phyloP scores from a whole-genome alignment of 2,888 invertebrate genomes.

The Lacanobia wlatinum region DNA sequence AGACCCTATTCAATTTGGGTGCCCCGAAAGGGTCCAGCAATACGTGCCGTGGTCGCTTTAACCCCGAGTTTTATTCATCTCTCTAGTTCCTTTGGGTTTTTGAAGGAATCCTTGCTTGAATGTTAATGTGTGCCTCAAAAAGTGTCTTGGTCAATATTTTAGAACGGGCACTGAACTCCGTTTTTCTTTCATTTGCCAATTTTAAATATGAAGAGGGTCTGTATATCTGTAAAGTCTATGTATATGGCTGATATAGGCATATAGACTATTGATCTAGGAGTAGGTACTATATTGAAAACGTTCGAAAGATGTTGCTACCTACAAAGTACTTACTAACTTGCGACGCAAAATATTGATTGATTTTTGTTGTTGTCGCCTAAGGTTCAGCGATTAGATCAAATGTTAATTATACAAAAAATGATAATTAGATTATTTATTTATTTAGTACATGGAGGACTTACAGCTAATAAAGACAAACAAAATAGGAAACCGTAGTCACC shows the following conservation, averaged over 20 bases:
- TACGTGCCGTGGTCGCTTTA: neutral
- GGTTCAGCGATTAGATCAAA: too few species aligned
- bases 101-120: conserved; percentile 16
- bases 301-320: neutral
- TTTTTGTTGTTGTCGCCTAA: too few species aligned
- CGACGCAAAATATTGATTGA: too few species aligned
- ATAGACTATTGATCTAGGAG: neutral
- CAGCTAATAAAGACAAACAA: too few species aligned
- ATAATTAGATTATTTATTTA: too few species aligned
- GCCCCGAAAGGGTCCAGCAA: neutral
- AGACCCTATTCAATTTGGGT: conserved; percentile 21
- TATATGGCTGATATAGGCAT: neutral
- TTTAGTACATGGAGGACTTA: too few species aligned
- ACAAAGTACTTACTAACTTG: too few species aligned
- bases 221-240: neutral
- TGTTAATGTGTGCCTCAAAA: conserved; percentile 14
- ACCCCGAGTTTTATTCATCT: conserved; percentile 9
- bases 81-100: conserved; percentile 15
- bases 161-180: neutral
- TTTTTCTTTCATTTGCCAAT: neutral
- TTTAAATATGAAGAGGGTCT: conserved; percentile 4
- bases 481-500: too few species aligned
- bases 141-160: neutral
- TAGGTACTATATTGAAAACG: neutral
- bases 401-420: too few species aligned